Evolutionary conservation across 1,140 invertebrate species (phyloP).

Genomic region (Listronotus bonariensis): DNA sequence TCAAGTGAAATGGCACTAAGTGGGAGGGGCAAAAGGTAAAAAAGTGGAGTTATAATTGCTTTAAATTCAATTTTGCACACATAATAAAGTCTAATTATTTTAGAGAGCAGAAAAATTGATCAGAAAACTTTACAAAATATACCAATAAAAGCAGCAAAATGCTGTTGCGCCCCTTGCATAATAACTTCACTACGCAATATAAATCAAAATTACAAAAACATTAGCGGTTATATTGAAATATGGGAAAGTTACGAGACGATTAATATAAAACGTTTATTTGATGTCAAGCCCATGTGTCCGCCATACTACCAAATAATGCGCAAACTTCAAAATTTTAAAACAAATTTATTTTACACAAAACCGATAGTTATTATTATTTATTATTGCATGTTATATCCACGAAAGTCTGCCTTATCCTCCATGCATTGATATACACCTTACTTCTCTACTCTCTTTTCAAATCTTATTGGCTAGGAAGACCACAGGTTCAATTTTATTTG

Average conservation of each 20-base stretch:
- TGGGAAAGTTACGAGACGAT: constrained; percentile 22
- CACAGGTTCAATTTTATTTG: no score
- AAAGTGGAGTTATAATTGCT: no score
- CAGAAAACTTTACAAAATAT: constrained; percentile 4
- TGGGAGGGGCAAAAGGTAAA: no score
- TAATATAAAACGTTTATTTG: constrained; percentile 32
- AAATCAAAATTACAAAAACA: constrained; percentile 34
- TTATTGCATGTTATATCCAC: no score
- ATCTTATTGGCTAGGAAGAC: no score
- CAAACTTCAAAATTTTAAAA: constrained; percentile 22
- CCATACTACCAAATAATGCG: constrained; percentile 21
- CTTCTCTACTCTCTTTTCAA: no score
- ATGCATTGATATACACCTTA: no score
- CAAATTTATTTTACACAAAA: constrained; percentile 22
- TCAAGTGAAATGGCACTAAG: no score
- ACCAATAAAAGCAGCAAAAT: neutral
- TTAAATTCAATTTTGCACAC: no score
- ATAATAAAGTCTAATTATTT: no score
- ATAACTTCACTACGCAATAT: constrained; percentile 11
- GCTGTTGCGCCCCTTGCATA: constrained; percentile 11
- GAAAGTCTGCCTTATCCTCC: no score
- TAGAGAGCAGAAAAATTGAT: constrained; percentile 1
- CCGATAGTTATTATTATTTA: constrained; percentile 26
- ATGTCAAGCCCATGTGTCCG: constrained; percentile 13
- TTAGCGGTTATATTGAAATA: constrained; percentile 31